Evolutionary conservation across 2,888 invertebrate species (phyloP).

Genomic region (Ceramica pisi): DNA sequence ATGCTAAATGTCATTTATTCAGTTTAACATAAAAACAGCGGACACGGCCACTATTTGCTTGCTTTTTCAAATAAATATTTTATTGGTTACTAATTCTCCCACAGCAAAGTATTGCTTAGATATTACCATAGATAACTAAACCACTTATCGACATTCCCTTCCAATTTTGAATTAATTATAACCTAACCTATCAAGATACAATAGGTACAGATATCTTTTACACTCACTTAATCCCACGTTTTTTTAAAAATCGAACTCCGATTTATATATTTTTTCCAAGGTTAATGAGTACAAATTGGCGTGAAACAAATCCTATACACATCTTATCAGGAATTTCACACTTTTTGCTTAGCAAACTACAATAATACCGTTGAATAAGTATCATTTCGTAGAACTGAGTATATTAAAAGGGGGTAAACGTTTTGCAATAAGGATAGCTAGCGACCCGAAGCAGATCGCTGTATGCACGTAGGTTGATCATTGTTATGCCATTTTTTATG

Average conservation of each 20-base stretch:
- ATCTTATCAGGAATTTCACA: constrained; percentile 56
- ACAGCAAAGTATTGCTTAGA: neutral
- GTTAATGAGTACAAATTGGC: constrained; percentile 51
- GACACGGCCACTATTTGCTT: neutral
- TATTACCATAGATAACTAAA: neutral
- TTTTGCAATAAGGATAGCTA: constrained; percentile 27
- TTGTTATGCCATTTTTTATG: constrained; percentile 33
- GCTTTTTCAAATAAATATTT: neutral
- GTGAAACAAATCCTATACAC: constrained; percentile 19
- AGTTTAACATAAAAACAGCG: too few species aligned
- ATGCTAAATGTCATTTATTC: neutral
- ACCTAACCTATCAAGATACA: constrained; percentile 6
- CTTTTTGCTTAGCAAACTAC: constrained; percentile 47
- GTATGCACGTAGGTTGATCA: constrained; percentile 2
- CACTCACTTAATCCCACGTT: constrained; percentile 29
- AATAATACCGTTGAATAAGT: constrained; percentile 55
- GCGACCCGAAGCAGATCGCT: constrained; percentile 25
- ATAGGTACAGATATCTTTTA: constrained; percentile 49
- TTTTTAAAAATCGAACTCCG: constrained; percentile 21
- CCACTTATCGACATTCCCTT: constrained; percentile 12
- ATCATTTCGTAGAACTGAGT: constrained; percentile 57
- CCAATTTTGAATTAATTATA: constrained; percentile 13
- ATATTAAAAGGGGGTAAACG: constrained; percentile 34
- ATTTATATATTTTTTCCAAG: constrained; percentile 33
- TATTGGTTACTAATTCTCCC: too few species aligned